Evolutionary conservation across 2,888 invertebrate genomes (phyloP), one percentile per base, ranked within the genome.

Genomic region (Drosophila basisetae): DNA sequence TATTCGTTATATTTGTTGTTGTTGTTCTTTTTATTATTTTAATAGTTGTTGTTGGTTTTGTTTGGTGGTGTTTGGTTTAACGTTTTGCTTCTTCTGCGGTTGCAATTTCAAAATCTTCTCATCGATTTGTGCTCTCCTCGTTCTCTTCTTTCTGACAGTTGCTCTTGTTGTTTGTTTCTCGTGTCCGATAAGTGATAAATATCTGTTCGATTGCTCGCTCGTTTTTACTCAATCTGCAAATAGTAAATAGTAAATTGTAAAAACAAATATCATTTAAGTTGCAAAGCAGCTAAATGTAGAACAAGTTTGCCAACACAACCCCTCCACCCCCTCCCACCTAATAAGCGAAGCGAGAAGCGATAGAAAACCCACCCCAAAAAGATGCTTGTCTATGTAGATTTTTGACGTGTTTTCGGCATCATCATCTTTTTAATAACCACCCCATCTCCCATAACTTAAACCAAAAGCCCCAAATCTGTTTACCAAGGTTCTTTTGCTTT

Each of bases 21-120:
- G 2, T 56, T 68, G 1, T 35, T 30, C 41, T 73, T 74, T 78
- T 70, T 68, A 82, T 90, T 87, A 84, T 76, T 79, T 82, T 91
- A 86, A 84, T 92, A 91, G 90, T 92, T 92, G 89, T 92, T 92
- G 92, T 92, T 92, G 92, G 92, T 92, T 91, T 92, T 91, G 82
- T 89, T 92, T 92, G 93, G 89, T 89, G 91, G 91, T 89, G 88
- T 89, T 90, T 81, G 91, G 85, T 91, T 92, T 83, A 71, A 66
- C 72, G 72, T 72, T 88, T 76, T 75, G 76, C n/a, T 56, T 18
- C 78, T 75, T 66, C 80, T 73, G 76, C 70, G 47, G 50, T 66
- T 90, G 72, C 84, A 84, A 75, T 89, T 84, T 80, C 69, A 77
- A 84, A 90, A 83, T 76, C 66, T 68, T 65, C 66, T 76, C 68